phyloP scores from a whole-genome alignment of 2,888 invertebrate species.

The Strigamia transsilvanica region DNA sequence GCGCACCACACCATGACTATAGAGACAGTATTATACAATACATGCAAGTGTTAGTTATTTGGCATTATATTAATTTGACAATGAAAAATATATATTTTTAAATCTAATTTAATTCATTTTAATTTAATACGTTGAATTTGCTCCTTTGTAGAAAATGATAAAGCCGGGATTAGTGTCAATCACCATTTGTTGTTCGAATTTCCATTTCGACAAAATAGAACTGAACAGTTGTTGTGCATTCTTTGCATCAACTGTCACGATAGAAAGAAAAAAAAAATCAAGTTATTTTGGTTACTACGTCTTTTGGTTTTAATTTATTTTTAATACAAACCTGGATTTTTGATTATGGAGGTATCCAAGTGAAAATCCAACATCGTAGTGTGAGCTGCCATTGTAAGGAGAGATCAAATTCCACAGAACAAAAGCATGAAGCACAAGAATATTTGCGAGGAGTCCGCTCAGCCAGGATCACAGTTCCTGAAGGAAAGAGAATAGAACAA shows the following conservation, averaged over 20 bases:
- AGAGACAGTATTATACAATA: neutral
- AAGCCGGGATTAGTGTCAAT: slow-evolving; percentile 41
- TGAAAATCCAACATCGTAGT: slow-evolving; percentile 60
- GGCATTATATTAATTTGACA: too few relatives aligned
- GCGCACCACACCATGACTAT: slow-evolving; percentile 48
- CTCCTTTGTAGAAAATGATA: slow-evolving; percentile 38
- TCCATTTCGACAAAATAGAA: slow-evolving; percentile 4
- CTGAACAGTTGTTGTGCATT: neutral
- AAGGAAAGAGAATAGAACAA: neutral
- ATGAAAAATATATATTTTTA: too few relatives aligned
- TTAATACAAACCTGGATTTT: slow-evolving; percentile 57
- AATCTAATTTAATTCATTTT: neutral
- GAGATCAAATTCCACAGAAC: neutral
- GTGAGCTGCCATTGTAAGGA: slow-evolving; percentile 58
- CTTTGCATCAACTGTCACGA: slow-evolving; percentile 1
- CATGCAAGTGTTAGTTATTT: slow-evolving; percentile 3
- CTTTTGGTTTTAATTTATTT: slow-evolving; percentile 11
- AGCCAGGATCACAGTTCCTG: slow-evolving; percentile 50
- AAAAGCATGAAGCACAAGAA: slow-evolving; percentile 44
- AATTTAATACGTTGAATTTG: slow-evolving; percentile 11
- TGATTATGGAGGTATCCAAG: slow-evolving; percentile 58
- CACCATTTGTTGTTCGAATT: slow-evolving; percentile 21
- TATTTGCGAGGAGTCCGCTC: neutral
- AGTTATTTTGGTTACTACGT: neutral
- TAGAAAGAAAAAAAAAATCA: neutral